These are phyloP conservation scores for Cyanoderma ruficeps DNA, from an alignment of 2,113 vertebrate genomes.

Conservation along the genomic window DNA sequence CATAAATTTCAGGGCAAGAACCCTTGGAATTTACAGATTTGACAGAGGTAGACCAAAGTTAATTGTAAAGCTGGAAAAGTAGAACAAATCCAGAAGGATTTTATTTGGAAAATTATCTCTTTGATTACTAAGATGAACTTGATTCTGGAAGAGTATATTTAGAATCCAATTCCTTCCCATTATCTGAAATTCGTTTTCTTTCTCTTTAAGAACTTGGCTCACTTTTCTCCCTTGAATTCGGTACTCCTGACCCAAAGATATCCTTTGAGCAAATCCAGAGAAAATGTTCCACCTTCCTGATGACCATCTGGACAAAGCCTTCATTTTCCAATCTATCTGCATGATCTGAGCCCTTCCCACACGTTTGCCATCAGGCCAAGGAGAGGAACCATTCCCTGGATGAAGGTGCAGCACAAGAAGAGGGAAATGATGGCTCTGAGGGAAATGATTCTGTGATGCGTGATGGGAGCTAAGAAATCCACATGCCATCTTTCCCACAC, in stretches of 20 bases:
- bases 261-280: neutral
- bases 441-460: neutral
- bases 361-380: neutral
- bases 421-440: neutral
- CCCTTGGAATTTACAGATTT: neutral
- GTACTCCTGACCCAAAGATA: neutral
- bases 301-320: neutral
- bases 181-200: neutral
- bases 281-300: neutral
- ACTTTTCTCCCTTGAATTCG: neutral
- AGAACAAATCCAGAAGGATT: neutral
- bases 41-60: neutral
- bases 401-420: neutral
- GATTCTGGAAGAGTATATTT: neutral
- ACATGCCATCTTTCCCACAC: fast-evolving
- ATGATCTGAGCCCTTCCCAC: neutral
- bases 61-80: conserved; percentile 15
- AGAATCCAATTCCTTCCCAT: neutral
- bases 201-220: neutral
- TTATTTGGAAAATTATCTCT: neutral
- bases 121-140: neutral
- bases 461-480: neutral
- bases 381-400: neutral
- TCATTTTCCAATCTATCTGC: neutral
- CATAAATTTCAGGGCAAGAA: neutral